Base-by-base conservation (phyloP, 2,888 invertebrate species). In the Erebia epiphron region DNA sequence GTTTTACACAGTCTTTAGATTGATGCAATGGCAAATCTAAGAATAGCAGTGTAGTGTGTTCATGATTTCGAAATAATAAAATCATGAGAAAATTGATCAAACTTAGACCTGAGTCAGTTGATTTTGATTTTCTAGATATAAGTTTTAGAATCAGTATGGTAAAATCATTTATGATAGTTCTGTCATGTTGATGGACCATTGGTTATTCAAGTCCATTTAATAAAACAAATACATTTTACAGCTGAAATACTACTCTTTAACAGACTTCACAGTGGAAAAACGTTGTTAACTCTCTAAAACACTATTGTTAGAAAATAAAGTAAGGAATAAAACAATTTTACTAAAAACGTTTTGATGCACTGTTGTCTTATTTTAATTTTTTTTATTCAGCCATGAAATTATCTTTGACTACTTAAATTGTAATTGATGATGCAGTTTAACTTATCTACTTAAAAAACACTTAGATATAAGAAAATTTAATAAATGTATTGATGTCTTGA, bases 401-500 rank as follows among this genome's bases (percentile, higher is more conserved):
- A 0, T 7, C 35, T 0, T 35, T 35, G 35, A 7, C 35, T 35
- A 26, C 26, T 3, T 26, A 1, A 35, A 35, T 35, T 35, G 35
- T 35, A 1, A 35, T 35, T 35, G 7, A 35, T 35, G 7, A 35
- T 35, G 7, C 35, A 35, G 35, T 35, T 35, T 35, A 26, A 26
- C n/a, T n/a, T n/a, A n/a, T n/a, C n/a, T n/a, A n/a, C n/a, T n/a
- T n/a, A n/a, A n/a, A n/a, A n/a, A 41, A 62, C 16, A 62, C 49
- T 72, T 70, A 68, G 63, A 50, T 41, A 57, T 68, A 61, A 71
- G 56, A 49, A 60, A 52, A 62, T 63, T 70, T 72, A 62, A 69
- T 75, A 69, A 62, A 67, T 76, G 77, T 76, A 70, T 76, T 77
- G 75, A 73, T 79, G 78, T 78, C 67, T 74, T 76, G 77, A 76